Percentiles rank a stretch among this genome's conserved stretches.
Conservation (phyloP, 2,113 vertebrate genomes). For the Marcusenius ussheri region DNA sequence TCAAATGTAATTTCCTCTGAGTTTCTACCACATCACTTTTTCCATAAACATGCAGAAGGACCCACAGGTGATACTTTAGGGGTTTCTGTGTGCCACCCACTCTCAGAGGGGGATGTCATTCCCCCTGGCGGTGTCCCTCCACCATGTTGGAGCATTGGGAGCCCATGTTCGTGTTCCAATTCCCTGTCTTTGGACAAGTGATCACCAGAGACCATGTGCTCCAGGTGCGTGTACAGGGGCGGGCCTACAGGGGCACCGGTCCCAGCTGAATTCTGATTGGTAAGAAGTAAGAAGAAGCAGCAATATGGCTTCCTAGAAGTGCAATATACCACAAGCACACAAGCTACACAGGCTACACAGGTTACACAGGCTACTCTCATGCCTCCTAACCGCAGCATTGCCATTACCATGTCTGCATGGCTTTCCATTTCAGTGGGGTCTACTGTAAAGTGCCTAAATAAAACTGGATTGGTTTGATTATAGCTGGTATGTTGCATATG, state of each 20-base stretch:
- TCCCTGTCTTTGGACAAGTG: not conserved
- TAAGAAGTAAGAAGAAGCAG: not conserved
- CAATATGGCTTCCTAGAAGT: not conserved
- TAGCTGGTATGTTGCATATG: not conserved
- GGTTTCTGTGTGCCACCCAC: not conserved
- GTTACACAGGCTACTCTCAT: not conserved
- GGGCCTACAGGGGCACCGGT: no score
- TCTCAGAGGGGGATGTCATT: not conserved
- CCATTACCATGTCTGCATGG: not conserved
- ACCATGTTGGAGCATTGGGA: not conserved
- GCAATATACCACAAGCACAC: not conserved
- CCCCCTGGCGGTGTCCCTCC: not conserved
- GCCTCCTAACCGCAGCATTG: not conserved
- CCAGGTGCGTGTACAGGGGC: not conserved
- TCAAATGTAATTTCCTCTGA: conserved; percentile 4
- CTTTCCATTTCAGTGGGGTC: not conserved
- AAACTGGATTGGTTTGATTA: not conserved
- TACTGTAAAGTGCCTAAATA: not conserved
- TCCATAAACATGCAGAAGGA: not conserved
- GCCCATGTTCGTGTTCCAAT: not conserved
- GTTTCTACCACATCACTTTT: not conserved
- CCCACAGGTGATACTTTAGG: conserved; percentile 1
- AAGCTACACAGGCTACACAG: not conserved
- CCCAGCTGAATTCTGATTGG: not conserved
- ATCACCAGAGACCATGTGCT: not conserved